Percentiles rank a stretch among this genome's conserved stretches.
These are phyloP conservation scores for Neomorphus geoffroyi DNA, from an alignment of 2,797 vertebrate species.

Conservation along the genomic window DNA sequence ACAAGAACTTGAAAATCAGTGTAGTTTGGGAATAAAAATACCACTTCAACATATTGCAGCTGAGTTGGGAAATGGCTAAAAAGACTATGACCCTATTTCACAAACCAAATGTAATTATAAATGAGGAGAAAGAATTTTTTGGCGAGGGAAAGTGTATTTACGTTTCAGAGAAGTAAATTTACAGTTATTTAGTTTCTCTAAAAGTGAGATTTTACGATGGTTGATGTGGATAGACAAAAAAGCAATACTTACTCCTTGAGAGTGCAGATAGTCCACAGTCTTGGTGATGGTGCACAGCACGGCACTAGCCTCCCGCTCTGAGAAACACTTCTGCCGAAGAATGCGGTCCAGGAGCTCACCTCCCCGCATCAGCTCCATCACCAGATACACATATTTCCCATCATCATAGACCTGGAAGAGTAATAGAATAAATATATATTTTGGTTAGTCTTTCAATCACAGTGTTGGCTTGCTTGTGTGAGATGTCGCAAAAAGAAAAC, in stretches of 20 bases:
- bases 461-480: background rate
- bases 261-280: constrained; percentile 95
- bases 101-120: background rate
- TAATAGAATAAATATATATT: background rate
- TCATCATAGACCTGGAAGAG: constrained; percentile 89
- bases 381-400: constrained; percentile 88
- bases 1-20: background rate
- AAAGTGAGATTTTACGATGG: background rate
- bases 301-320: constrained; percentile 89
- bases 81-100: background rate
- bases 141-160: fast-evolving
- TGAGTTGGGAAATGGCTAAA: background rate
- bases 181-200: background rate
- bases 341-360: constrained; percentile 92
- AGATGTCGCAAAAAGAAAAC: background rate
- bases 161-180: background rate
- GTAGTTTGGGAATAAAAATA: background rate
- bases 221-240: background rate
- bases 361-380: constrained; percentile 93
- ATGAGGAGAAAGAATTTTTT: background rate
- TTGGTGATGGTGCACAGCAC: constrained; percentile 89
- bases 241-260: constrained; percentile 85
- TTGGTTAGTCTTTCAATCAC: background rate
- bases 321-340: constrained; percentile 86
- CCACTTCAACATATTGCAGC: background rate